Conservation (phyloP, 2,113 vertebrate species). For the Stomatorhinus ivindoensis region DNA sequence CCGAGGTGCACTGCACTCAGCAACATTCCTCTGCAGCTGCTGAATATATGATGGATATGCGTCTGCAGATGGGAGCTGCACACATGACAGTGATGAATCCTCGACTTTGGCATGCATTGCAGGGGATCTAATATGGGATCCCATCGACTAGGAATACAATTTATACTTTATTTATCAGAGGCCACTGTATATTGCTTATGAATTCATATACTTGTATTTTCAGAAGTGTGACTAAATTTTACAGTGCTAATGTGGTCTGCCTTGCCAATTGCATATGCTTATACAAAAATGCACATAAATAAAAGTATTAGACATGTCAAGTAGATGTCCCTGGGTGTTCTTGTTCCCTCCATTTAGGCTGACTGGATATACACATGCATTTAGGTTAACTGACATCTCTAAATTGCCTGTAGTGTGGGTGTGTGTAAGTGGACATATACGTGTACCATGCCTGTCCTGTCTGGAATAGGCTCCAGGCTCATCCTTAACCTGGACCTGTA, state of each 20-base stretch:
- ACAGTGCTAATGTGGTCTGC: neutral
- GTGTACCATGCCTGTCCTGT: neutral
- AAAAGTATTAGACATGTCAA: neutral
- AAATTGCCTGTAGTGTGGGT: neutral
- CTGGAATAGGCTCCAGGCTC: neutral
- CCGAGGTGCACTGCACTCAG: neutral
- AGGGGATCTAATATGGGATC: constrained; percentile 36
- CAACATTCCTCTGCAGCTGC: constrained; percentile 32
- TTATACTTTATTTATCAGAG: constrained; percentile 52
- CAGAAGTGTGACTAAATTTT: constrained; percentile 11
- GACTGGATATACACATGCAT: neutral
- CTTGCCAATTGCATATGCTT: neutral
- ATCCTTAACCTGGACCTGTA: neutral
- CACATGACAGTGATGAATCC: constrained; percentile 50
- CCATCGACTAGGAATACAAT: constrained; percentile 30
- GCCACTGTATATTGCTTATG: constrained; percentile 33
- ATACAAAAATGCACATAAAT: neutral
- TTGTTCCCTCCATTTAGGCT: neutral
- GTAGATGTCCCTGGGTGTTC: neutral
- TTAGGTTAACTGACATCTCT: neutral
- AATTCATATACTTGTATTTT: constrained; percentile 4
- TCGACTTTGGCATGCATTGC: constrained; percentile 48
- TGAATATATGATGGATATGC: constrained; percentile 46
- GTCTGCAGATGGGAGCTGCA: constrained; percentile 23
- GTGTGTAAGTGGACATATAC: neutral